Evolutionary conservation across 2,113 vertebrate genomes (phyloP).

Genomic region (Furnarius figulus): DNA sequence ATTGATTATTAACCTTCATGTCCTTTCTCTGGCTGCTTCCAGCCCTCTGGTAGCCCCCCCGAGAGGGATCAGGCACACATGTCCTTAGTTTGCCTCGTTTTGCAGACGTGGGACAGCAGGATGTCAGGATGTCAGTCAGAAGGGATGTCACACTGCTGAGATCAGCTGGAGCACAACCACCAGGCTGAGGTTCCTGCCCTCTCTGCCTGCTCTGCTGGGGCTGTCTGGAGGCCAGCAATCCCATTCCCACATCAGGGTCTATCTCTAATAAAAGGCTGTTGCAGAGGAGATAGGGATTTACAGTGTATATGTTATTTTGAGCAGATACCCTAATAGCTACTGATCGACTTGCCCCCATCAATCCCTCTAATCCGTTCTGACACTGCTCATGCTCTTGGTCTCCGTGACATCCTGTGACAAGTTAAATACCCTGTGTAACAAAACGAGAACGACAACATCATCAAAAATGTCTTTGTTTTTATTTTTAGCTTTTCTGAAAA

Average conservation of each 20-base stretch:
- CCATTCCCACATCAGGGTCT: not conserved
- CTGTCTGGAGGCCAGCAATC: not conserved
- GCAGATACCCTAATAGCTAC: not conserved
- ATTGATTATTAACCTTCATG: no score
- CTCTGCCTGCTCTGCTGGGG: not conserved
- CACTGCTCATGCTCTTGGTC: not conserved
- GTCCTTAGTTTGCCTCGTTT: not conserved
- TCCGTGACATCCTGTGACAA: not conserved
- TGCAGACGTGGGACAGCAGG: fast-evolving
- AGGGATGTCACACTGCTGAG: fast-evolving
- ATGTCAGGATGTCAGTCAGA: no score
- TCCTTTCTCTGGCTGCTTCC: not conserved
- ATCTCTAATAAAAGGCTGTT: not conserved
- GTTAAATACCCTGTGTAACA: not conserved
- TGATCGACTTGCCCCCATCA: not conserved
- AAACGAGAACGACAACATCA: not conserved
- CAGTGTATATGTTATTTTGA: not conserved
- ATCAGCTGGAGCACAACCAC: not conserved
- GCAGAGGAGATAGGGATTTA: not conserved
- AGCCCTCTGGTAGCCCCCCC: not conserved
- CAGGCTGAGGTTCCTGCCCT: not conserved
- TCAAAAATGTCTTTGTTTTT: fast-evolving
- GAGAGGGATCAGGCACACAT: not conserved
- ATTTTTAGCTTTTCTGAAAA: not conserved
- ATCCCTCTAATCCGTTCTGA: not conserved